A percentile compares a stretch with the other conserved stretches of the same genome.
Evolutionary conservation across 2,113 vertebrate species (phyloP).

Genomic region (Fulmarus glacialis): DNA sequence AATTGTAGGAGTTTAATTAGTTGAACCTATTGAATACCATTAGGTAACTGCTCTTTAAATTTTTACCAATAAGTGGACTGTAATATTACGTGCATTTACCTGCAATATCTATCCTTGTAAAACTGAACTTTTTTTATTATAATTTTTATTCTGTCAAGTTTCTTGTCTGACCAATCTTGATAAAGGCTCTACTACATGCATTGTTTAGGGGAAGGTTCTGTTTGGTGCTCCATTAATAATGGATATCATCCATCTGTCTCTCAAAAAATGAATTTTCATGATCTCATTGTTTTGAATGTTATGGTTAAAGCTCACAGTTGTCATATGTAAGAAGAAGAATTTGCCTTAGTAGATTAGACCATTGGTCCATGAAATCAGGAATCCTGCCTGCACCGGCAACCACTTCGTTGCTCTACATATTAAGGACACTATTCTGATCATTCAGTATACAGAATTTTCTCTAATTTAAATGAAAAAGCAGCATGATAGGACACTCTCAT

Average conservation of each 20-base stretch:
- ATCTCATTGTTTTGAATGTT: constrained; percentile 61
- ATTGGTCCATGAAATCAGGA: constrained; percentile 63
- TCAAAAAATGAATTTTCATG: constrained; percentile 73
- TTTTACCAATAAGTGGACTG: neutral
- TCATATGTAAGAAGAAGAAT: constrained; percentile 56
- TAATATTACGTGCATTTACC: constrained; percentile 22
- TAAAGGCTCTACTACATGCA: constrained; percentile 18
- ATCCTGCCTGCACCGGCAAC: neutral
- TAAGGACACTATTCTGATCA: constrained; percentile 21
- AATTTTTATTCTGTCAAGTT: constrained; percentile 4
- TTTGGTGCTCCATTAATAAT: constrained; percentile 70
- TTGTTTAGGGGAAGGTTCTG: constrained; percentile 45
- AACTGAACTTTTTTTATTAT: constrained; percentile 6
- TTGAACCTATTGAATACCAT: neutral
- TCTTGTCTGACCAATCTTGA: constrained; percentile 48
- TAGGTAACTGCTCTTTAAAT: neutral
- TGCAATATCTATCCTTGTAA: neutral
- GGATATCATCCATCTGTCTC: constrained; percentile 71
- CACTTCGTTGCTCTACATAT: constrained; percentile 9
- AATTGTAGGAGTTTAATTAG: neutral
- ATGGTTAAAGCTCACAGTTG: constrained; percentile 52
- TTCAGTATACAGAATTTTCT: constrained; percentile 15
- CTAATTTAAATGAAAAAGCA: constrained; percentile 61
- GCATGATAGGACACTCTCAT: constrained; percentile 51
- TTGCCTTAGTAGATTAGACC: constrained; percentile 58